Conservation (phyloP, 2,113 vertebrate genomes). For the Cepphus grylle region DNA sequence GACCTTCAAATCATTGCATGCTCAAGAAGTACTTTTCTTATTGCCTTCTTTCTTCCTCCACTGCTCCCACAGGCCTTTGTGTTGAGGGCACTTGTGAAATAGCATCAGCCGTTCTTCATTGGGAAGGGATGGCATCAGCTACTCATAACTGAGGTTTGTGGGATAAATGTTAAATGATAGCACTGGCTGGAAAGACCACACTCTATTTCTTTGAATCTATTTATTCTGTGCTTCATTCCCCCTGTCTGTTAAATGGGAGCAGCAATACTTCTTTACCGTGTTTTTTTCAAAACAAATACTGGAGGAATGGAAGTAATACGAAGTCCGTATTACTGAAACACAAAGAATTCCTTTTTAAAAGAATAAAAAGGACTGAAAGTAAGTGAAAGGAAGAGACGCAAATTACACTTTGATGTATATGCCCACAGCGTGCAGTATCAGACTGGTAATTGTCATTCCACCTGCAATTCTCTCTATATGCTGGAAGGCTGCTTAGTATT, state of each 20-base stretch:
- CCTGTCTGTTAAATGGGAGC: background rate
- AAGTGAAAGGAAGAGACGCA: background rate
- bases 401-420: background rate
- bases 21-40: background rate
- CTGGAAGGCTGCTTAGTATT: background rate
- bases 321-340: background rate
- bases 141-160: background rate
- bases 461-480: background rate
- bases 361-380: background rate
- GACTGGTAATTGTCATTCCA: background rate
- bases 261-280: background rate
- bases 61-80: rapidly evolving
- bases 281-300: background rate
- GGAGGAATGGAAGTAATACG: background rate
- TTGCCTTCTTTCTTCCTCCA: background rate
- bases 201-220: background rate
- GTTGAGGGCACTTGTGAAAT: background rate
- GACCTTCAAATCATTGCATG: background rate
- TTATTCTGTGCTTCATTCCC: background rate
- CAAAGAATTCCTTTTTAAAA: background rate
- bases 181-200: background rate
- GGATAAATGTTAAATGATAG: background rate
- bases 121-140: background rate
- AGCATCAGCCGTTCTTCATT: background rate
- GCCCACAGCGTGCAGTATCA: background rate